Evolutionary conservation across 2,113 vertebrate species (phyloP), one percentile per base, ranked within the genome.

Genomic region (Oenanthe melanoleuca): DNA sequence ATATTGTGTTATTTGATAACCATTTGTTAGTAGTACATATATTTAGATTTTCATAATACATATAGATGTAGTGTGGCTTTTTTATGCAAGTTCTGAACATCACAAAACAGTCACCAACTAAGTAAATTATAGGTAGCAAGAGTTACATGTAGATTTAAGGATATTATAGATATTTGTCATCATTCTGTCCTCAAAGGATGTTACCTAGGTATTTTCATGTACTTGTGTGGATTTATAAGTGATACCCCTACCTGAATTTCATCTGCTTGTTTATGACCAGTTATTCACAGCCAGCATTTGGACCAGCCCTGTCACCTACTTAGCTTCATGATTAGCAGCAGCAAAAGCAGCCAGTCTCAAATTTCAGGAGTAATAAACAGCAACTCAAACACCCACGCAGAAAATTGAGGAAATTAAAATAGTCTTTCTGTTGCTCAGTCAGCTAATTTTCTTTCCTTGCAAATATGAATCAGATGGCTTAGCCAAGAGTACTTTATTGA

Each of bases 351-450:
- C 59, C 45, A 50, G 42, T 56, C 67, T 93, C 82, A 83, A 59
- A 90, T 92, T 92, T 92, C 85, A 77, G 25, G 38, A 73, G 50
- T 73, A 88, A 84, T 78, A 69, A 92, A 69, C 45, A 89, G 40
- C n/a, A 82, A 85, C 53, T 92, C 66, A 29, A 88, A 82, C 65
- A 88, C 90, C 75, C 63, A 93, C 71, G 33, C 26, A 83, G 82
- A 94, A 95, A 95, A 93, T 38, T 75, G 87, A 66, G 71, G n/a
- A 91, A 94, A 94, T 91, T 81, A 81, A 95, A 96, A 93, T 78
- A 88, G 63, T 66, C 59, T 95, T 91, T 80, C 67, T 80, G 75
- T 70, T 94, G 55, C 92, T 93, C 90, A 83, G 85, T 92, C 82
- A 88, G 86, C 67, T 94, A 34, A 88, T 93, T 92, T 96, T 88